These are phyloP conservation scores for Denticeps clupeoides DNA, from an alignment of 2,797 vertebrate genomes.

Conservation along the genomic window DNA sequence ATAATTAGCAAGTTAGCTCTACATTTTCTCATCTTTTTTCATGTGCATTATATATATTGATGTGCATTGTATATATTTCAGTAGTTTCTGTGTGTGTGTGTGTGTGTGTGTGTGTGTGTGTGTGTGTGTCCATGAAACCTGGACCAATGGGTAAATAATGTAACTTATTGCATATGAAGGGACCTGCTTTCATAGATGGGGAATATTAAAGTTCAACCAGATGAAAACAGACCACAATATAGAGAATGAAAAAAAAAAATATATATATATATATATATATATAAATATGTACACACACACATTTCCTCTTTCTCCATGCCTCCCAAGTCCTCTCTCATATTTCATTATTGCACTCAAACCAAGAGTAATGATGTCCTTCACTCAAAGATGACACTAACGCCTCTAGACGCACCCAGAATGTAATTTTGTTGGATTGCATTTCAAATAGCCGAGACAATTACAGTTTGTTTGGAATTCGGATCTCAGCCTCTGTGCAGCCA, in stretches of 20 bases:
- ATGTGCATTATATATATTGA: neutral
- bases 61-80: neutral
- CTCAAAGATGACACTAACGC: neutral
- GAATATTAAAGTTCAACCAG: conserved; percentile 4
- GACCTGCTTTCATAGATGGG: conserved; percentile 2
- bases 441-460: neutral
- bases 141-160: conserved; percentile 1
- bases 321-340: neutral
- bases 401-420: neutral
- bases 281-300: neutral
- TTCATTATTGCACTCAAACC: neutral
- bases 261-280: neutral
- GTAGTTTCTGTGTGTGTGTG: neutral
- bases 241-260: neutral
- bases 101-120: neutral
- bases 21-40: too few relatives aligned
- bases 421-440: neutral
- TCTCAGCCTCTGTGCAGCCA: neutral
- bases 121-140: neutral
- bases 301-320: neutral
- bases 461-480: neutral
- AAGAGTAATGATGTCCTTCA: neutral
- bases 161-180: conserved; percentile 1
- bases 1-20: too few relatives aligned
- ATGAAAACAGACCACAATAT: conserved; percentile 1